Base-by-base conservation (phyloP, 2,888 invertebrate genomes). In the Nudaria mundana region DNA sequence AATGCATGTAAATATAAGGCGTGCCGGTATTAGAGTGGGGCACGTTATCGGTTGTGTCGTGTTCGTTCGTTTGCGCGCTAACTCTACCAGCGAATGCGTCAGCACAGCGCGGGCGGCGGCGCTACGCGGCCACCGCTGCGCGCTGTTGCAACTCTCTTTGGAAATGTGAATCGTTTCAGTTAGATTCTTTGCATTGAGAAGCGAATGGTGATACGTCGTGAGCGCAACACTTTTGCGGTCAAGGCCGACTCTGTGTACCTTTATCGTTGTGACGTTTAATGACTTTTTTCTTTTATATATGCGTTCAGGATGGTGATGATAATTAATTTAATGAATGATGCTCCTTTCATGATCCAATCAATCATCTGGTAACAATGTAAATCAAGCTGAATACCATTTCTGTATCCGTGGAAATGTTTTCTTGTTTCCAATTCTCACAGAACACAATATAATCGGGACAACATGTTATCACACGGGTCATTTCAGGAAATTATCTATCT, bases 131-230 rank as follows among this genome's bases (percentile, higher is more conserved):
- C n/a, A n/a, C n/a, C n/a, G n/a, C n/a, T n/a, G n/a, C n/a, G n/a
- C 35, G 55, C 69, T 74, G 70, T 71, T 74, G 75, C 67, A 76
- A 71, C 55, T 52, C 39, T 66, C 77, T 86, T 82, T 77, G 77
- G 85, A 85, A 86, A 86, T 81, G 76, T 81, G 77, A 79, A 73
- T 76, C 76, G 81, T 72, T 79, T 81, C 60, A 59, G 55, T 60
- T 78, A 85, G 87, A 82, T 78, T 75, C 76, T 63, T 58, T 56
- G 64, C 62, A 81, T 84, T 84, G 84, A 70, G 87, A 82, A 87
- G 83, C 63, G 47, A 71, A 71, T 68, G n/a, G n/a, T n/a, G n/a
- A n/a, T n/a, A n/a, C 63, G 49, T 56, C 73, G 81, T 84, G 82
- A 84, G 74, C 80, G 86, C 80, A 80, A 81, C 62, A 40, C 61